These are phyloP conservation scores for Megaleporinus macrocephalus DNA, from an alignment of 2,113 vertebrate genomes.

Conservation along the genomic window DNA sequence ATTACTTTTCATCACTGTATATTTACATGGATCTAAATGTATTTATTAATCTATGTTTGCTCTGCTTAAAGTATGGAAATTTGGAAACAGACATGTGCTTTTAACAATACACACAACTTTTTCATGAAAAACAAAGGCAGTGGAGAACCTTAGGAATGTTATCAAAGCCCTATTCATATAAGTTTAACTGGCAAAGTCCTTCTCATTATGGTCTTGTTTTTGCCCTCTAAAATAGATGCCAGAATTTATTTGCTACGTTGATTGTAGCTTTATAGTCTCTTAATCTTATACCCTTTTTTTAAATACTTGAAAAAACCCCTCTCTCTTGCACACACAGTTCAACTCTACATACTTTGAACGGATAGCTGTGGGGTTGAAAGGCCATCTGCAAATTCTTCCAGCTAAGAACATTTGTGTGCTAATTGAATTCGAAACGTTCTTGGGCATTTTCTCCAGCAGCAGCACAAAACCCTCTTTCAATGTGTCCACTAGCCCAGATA, in stretches of 20 bases:
- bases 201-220: not conserved
- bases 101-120: not conserved
- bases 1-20: not conserved
- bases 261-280: conserved; percentile 7
- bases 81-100: not conserved
- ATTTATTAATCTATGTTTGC: no score
- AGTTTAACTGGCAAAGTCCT: not conserved
- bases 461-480: conserved; percentile 62
- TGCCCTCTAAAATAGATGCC: conserved; percentile 15
- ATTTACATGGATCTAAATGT: not conserved
- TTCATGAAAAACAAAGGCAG: not conserved
- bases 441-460: conserved; percentile 19
- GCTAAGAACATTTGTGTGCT: conserved; percentile 61
- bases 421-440: conserved; percentile 67
- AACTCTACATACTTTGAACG: conserved; percentile 27
- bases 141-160: not conserved
- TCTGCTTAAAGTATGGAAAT: no score
- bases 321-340: conserved; percentile 2
- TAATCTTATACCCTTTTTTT: not conserved
- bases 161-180: not conserved
- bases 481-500: not conserved
- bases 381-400: conserved; percentile 62
- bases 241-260: conserved; percentile 40
- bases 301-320: not conserved
- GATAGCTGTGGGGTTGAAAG: conserved; percentile 56